phyloP scores from a whole-genome alignment of 2,113 vertebrate genomes.

The Hemichromis elongatus region DNA sequence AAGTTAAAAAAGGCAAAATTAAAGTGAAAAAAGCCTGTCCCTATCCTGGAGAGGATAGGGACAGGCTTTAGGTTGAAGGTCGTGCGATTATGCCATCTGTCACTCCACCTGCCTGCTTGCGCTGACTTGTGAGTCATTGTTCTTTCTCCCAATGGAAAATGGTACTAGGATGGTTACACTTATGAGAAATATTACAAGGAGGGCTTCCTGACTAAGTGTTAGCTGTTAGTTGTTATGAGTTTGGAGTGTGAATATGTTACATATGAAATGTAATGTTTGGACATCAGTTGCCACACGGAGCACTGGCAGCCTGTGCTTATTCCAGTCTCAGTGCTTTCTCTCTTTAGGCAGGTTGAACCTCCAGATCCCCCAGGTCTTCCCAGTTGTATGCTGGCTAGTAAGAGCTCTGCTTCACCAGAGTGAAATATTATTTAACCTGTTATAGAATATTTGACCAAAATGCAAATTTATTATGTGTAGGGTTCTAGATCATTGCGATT shows the following conservation, averaged over 20 bases:
- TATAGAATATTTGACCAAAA: background rate
- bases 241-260: background rate
- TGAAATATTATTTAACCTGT: background rate
- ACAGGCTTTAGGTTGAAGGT: background rate
- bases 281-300: background rate
- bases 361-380: background rate
- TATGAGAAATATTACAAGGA: background rate
- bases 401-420: background rate
- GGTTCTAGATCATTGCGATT: background rate
- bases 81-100: background rate
- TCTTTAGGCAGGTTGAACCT: background rate
- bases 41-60: background rate
- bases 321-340: background rate
- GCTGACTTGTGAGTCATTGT: background rate
- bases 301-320: background rate
- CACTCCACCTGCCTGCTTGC: background rate
- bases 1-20: background rate
- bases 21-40: background rate
- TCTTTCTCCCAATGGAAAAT: background rate
- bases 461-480: background rate
- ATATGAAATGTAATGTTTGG: background rate
- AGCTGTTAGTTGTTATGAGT: background rate
- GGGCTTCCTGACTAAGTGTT: background rate
- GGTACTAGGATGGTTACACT: background rate
- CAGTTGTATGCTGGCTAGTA: constrained; percentile 4